These are phyloP conservation scores for Benthosema pterotum DNA, from an alignment of 2,797 vertebrate genomes.

Conservation along the genomic window DNA sequence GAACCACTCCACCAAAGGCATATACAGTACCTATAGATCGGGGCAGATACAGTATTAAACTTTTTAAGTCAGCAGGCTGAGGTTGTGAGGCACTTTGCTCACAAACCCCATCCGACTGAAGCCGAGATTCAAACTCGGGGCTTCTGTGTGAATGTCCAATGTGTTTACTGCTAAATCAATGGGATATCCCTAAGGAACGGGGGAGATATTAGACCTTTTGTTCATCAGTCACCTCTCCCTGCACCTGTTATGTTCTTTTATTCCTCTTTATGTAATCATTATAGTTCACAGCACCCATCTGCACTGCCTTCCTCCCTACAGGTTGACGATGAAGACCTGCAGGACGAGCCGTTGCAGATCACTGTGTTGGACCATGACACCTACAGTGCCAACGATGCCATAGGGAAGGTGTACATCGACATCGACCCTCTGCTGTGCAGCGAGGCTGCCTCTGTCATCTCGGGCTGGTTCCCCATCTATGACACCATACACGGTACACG, in stretches of 20 bases:
- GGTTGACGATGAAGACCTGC: conserved; percentile 98
- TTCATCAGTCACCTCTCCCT: background rate
- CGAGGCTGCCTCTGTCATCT: conserved; percentile 96
- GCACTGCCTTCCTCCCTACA: conserved; percentile 50
- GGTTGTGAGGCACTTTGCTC: no score
- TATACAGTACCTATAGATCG: no score
- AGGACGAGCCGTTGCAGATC: conserved; percentile 97
- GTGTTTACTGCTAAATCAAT: no score
- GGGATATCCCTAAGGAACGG: no score
- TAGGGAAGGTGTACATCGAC: conserved; percentile 98
- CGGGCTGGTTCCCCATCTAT: conserved; percentile 99
- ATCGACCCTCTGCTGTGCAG: conserved; percentile 94
- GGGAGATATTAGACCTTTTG: no score
- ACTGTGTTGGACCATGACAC: conserved; percentile 98
- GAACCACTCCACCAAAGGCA: no score
- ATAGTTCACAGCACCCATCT: background rate
- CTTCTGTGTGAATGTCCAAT: no score
- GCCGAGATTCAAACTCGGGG: no score
- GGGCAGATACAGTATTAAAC: no score
- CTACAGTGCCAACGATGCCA: conserved; percentile 98
- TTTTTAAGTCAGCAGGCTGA: no score
- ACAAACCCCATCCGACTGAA: no score
- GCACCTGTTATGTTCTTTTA: background rate
- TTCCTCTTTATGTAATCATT: background rate
- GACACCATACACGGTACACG: conserved; percentile 94